Percentiles rank a stretch among this genome's conserved stretches.
Conservation (phyloP, 2,888 invertebrate species). For the Terebella lapidaria region DNA sequence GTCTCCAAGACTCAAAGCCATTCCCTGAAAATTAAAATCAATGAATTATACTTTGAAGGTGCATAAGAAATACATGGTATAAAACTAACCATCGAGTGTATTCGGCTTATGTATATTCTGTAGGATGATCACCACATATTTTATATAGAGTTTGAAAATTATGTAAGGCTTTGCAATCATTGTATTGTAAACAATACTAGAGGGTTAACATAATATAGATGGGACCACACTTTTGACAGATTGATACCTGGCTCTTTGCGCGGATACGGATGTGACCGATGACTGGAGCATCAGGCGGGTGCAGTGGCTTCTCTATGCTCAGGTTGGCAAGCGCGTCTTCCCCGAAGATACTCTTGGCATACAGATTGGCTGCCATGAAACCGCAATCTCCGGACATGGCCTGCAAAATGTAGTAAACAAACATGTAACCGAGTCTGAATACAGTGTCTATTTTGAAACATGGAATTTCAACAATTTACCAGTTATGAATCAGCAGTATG, state of each 20-base stretch:
- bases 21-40: slow-evolving; percentile 71
- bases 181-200: background rate
- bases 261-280: slow-evolving; percentile 95
- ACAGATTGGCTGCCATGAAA: slow-evolving; percentile 99
- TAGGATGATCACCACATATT: too few species aligned
- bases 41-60: background rate
- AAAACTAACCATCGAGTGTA: too few species aligned
- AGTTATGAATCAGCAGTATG: too few species aligned
- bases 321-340: slow-evolving; percentile 98
- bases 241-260: slow-evolving; percentile 97
- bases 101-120: too few species aligned
- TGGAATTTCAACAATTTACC: too few species aligned
- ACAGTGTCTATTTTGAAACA: background rate
- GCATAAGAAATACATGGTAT: too few species aligned
- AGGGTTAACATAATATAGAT: background rate
- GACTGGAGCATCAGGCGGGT: slow-evolving; percentile 69
- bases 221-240: too few species aligned
- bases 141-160: too few species aligned
- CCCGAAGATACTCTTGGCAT: slow-evolving; percentile 90
- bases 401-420: slow-evolving; percentile 50
- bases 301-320: slow-evolving; percentile 79
- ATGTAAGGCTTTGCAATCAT: too few species aligned
- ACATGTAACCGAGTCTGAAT: background rate
- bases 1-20: slow-evolving; percentile 97
- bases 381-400: slow-evolving; percentile 95